Percentiles rank a stretch among this genome's conserved stretches.
These are phyloP conservation scores for Aldrovandia affinis DNA, from an alignment of 2,797 vertebrate genomes.

Conservation along the genomic window DNA sequence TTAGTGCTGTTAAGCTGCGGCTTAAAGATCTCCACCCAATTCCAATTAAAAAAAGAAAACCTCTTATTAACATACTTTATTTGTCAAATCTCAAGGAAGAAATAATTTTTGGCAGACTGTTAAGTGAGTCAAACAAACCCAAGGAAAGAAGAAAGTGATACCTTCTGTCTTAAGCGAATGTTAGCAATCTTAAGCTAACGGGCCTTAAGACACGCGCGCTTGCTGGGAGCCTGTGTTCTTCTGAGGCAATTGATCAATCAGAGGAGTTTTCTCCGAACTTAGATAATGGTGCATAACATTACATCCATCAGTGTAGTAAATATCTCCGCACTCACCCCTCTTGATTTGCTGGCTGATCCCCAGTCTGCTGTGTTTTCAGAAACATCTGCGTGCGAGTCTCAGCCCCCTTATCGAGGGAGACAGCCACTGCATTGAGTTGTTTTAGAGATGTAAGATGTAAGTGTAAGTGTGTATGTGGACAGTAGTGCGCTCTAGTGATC, in stretches of 20 bases:
- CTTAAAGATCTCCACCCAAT: conserved; percentile 52
- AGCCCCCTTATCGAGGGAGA: background rate
- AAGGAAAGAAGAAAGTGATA: conserved; percentile 37
- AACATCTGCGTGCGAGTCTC: background rate
- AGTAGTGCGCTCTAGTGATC: background rate
- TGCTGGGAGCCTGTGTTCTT: conserved; percentile 35
- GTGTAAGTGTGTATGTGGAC: background rate
- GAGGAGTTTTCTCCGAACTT: conserved; percentile 14
- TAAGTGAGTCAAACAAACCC: conserved; percentile 48
- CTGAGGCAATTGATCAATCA: conserved; percentile 40
- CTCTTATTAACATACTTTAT: conserved; percentile 52
- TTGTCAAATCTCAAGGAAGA: conserved; percentile 59
- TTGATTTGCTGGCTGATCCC: background rate
- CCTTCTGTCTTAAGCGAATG: conserved; percentile 43
- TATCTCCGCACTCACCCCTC: background rate
- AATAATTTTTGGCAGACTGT: conserved; percentile 60
- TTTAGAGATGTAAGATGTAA: background rate
- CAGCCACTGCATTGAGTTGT: background rate
- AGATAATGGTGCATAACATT: conserved; percentile 17
- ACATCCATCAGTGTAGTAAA: conserved; percentile 33
- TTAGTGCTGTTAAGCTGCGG: conserved; percentile 60
- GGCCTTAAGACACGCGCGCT: conserved; percentile 33
- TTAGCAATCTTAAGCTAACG: conserved; percentile 46
- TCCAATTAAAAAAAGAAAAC: conserved; percentile 20
- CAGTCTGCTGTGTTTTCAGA: background rate